These are phyloP conservation scores for Sphaeramia orbicularis DNA, from an alignment of 2,797 vertebrate species.

Conservation along the genomic window DNA sequence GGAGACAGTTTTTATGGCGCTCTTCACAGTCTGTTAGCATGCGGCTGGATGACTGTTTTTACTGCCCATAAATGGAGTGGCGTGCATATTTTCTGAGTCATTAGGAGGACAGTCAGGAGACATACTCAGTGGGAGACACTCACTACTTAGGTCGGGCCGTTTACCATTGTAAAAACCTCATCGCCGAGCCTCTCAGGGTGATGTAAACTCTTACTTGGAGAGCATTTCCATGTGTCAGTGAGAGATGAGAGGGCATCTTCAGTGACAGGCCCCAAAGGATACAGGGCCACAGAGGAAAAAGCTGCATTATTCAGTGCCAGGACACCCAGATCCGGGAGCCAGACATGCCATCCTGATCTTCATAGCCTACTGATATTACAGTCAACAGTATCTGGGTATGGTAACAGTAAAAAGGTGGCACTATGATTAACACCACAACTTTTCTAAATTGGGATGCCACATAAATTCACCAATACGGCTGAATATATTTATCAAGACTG, in stretches of 20 bases:
- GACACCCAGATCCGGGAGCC: constrained; percentile 65
- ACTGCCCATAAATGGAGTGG: constrained; percentile 82
- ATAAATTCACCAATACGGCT: neutral
- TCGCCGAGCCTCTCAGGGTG: constrained; percentile 63
- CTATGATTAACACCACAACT: constrained; percentile 18
- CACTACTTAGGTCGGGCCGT: constrained; percentile 69
- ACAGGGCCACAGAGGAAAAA: constrained; percentile 76
- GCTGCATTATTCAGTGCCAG: constrained; percentile 83
- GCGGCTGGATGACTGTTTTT: constrained; percentile 78
- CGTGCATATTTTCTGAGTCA: constrained; percentile 81
- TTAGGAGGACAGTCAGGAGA: constrained; percentile 80
- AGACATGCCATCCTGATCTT: constrained; percentile 71
- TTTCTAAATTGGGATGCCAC: constrained; percentile 36
- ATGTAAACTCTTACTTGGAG: constrained; percentile 71
- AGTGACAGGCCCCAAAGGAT: constrained; percentile 63
- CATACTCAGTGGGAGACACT: constrained; percentile 61
- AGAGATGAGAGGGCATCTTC: constrained; percentile 78
- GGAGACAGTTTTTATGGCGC: constrained; percentile 75
- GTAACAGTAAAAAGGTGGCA: constrained; percentile 43
- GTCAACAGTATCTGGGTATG: constrained; percentile 58
- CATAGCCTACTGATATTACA: constrained; percentile 82
- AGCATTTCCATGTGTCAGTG: constrained; percentile 74
- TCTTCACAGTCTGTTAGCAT: constrained; percentile 80
- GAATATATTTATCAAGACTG: neutral
- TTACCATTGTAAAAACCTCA: constrained; percentile 77